Evolutionary conservation across 2,113 vertebrate genomes (phyloP).

Genomic region (Hippocampus guttulatus): DNA sequence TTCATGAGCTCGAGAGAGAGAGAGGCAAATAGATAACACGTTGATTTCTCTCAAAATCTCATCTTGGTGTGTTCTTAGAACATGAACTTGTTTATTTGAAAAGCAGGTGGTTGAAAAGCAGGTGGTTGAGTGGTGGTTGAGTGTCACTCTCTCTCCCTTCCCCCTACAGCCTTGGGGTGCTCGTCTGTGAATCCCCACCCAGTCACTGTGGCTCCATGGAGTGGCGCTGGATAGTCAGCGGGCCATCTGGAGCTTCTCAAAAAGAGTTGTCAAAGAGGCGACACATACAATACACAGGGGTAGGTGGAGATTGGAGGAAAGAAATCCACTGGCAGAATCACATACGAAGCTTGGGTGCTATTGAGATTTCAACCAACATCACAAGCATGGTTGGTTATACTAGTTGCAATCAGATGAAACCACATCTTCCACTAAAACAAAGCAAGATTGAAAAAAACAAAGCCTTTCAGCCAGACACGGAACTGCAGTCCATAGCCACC

Average conservation of each 20-base stretch:
- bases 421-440: not conserved
- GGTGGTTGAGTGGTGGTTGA: constrained; percentile 46
- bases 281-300: constrained; percentile 41
- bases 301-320: constrained; percentile 9
- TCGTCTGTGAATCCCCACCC: constrained; percentile 48
- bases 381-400: constrained; percentile 39
- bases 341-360: constrained; percentile 26
- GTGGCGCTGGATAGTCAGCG: constrained; percentile 46
- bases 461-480: constrained; percentile 2
- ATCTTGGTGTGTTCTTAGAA: constrained; percentile 51
- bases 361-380: not conserved
- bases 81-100: constrained; percentile 59
- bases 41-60: constrained; percentile 16
- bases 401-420: constrained; percentile 24
- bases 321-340: constrained; percentile 56
- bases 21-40: constrained; percentile 47
- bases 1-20: constrained; percentile 42
- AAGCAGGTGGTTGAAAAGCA: constrained; percentile 36
- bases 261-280: constrained; percentile 65
- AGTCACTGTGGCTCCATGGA: constrained; percentile 22
- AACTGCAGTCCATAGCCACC: too few relatives aligned
- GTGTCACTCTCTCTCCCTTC: constrained; percentile 36
- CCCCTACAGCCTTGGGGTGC: constrained; percentile 31
- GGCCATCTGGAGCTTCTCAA: constrained; percentile 57
- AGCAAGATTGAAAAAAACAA: not conserved